Evolutionary conservation across 2,797 vertebrate genomes (phyloP), one percentile per base, ranked within the genome.

Genomic region (Gadopsis marmoratus): DNA sequence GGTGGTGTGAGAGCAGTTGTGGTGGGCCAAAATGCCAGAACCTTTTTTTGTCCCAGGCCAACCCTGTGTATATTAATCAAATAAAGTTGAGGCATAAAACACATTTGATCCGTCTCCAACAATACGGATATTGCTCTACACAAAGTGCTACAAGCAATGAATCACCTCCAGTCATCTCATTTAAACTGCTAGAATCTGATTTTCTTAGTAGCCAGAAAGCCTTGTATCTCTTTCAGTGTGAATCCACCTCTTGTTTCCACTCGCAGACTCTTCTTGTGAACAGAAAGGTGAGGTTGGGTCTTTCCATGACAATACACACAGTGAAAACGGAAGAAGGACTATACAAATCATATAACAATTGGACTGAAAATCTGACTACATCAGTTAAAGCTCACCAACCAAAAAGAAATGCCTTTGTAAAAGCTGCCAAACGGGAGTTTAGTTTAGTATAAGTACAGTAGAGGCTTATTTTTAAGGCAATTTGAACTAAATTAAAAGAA

Each of bases 301-400:
- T 76, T 74, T 74, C 16, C 3, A 48, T n/a, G 5, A 48, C 29
- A 19, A 5, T 45, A 45, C 13, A 26, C 17, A 45, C 26, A n/a
- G 53, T 37, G 64, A 79, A 85, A 87, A 61, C 78, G 12, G 8
- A 69, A 17, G 17, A 64, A 48, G 67, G 14, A 26, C 29, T 45
- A 48, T 5, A n/a, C 4, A 19, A 70, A 62, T 58, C 7, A 41
- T 43, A 59, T 5, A 74, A 63, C 53, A 83, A 71, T 48, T 79
- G 43, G 11, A 19, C 56, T 65, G 16, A 63, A 0, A 0, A 10
- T 66, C 70, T 79, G 45, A 71, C 76, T 73, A 29, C 31, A 41
- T 69, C 63, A 78, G 13, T 74, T n/a, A 70, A 66, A 76, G 71
- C 37, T 23, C 19, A 43, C 50, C 31, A 35, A 41, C 26, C 60